These are phyloP conservation scores for Barypeithes pellucidus DNA, from an alignment of 2,888 invertebrate genomes.

Conservation along the genomic window DNA sequence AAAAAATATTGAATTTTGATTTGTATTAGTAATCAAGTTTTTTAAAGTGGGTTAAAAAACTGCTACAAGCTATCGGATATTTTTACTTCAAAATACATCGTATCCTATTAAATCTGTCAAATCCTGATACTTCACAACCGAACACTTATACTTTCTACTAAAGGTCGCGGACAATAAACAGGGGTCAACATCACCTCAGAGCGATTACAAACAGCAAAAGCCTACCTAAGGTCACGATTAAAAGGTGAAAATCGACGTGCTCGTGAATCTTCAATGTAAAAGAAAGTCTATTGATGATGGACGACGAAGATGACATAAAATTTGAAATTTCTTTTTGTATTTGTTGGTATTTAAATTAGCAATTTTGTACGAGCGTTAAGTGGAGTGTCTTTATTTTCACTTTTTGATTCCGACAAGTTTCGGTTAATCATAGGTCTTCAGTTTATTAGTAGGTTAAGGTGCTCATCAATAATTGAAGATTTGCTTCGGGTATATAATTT, in stretches of 20 bases:
- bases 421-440: neutral
- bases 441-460: too few relatives aligned
- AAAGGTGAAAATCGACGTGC: constrained; percentile 42
- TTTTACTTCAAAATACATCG: too few relatives aligned
- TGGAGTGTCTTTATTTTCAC: constrained; percentile 14
- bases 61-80: too few relatives aligned
- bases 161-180: constrained; percentile 9
- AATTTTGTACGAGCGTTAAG: constrained; percentile 4
- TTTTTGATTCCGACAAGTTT: constrained; percentile 1
- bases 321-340: constrained; percentile 8
- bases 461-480: too few relatives aligned
- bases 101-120: too few relatives aligned
- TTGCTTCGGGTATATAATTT: too few relatives aligned
- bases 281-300: constrained; percentile 34
- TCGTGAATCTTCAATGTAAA: constrained; percentile 35
- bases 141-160: neutral
- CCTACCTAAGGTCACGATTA: constrained; percentile 45
- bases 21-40: too few relatives aligned
- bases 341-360: neutral
- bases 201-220: constrained; percentile 43
- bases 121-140: too few relatives aligned
- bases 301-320: constrained; percentile 1
- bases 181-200: constrained; percentile 9
- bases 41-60: too few relatives aligned
- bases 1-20: too few relatives aligned